Conservation (phyloP, 2,888 invertebrate genomes). For the Dryadula phaetusa region DNA sequence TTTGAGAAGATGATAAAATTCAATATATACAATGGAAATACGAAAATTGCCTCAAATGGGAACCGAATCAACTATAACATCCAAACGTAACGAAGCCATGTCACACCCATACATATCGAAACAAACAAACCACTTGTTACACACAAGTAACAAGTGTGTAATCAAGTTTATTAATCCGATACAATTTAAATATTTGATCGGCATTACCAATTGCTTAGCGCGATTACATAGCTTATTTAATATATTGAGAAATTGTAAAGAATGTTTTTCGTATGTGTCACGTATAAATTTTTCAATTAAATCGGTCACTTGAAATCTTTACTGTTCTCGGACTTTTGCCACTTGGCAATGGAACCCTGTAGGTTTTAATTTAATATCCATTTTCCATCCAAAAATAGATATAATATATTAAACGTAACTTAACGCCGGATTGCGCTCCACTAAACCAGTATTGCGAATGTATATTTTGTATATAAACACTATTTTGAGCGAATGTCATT, state of each 20-base stretch:
- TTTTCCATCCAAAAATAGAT: too few species aligned
- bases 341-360: too few species aligned
- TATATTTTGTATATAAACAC: too few species aligned
- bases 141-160: not conserved
- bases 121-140: not conserved
- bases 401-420: too few species aligned
- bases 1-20: too few species aligned
- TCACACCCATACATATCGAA: not conserved
- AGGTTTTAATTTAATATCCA: too few species aligned
- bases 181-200: conserved; percentile 14
- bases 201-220: conserved; percentile 2
- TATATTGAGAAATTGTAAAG: not conserved
- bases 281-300: not conserved
- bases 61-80: not conserved
- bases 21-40: not conserved
- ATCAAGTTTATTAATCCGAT: conserved; percentile 5
- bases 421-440: too few species aligned
- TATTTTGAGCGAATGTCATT: too few species aligned
- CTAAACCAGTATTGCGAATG: too few species aligned
- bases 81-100: not conserved
- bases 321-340: too few species aligned
- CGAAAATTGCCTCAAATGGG: not conserved
- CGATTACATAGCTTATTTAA: not conserved
- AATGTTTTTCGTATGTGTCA: conserved; percentile 8
- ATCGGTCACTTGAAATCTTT: too few species aligned